These are phyloP conservation scores for Pseudanteris insignis DNA, from an alignment of 2,888 invertebrate genomes.

Conservation along the genomic window DNA sequence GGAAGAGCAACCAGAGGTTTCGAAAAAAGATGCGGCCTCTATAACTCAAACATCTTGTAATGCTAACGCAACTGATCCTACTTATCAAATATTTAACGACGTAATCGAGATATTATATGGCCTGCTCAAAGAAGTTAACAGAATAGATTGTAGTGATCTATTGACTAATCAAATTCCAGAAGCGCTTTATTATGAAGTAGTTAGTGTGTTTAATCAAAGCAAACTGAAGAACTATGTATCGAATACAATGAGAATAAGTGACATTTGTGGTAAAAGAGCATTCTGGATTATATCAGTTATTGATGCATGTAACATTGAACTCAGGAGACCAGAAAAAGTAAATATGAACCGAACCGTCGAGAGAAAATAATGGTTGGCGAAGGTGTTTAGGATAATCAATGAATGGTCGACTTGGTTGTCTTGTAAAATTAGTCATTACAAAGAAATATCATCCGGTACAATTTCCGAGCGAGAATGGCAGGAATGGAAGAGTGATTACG, in stretches of 20 bases:
- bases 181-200: constrained; percentile 54
- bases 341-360: constrained; percentile 39
- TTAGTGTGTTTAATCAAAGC: constrained; percentile 46
- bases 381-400: constrained; percentile 47
- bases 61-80: no score
- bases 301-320: constrained; percentile 44
- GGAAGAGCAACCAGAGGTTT: no score
- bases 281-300: constrained; percentile 50
- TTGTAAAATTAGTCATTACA: constrained; percentile 30
- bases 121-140: constrained; percentile 48
- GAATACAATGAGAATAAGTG: constrained; percentile 33
- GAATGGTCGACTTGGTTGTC: constrained; percentile 55
- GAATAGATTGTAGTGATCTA: constrained; percentile 42
- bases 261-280: constrained; percentile 55
- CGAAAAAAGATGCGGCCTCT: no score
- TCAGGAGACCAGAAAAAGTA: constrained; percentile 51
- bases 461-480: constrained; percentile 51
- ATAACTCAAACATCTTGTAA: no score
- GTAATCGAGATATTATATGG: constrained; percentile 52
- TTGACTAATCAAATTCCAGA: constrained; percentile 54
- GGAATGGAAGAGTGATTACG: constrained; percentile 50
- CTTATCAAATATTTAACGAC: constrained; percentile 48
- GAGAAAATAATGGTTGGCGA: constrained; percentile 52
- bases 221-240: constrained; percentile 43
- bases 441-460: constrained; percentile 33